phyloP scores from a whole-genome alignment of 2,113 vertebrate genomes.

The Thamnophis sirtalis region DNA sequence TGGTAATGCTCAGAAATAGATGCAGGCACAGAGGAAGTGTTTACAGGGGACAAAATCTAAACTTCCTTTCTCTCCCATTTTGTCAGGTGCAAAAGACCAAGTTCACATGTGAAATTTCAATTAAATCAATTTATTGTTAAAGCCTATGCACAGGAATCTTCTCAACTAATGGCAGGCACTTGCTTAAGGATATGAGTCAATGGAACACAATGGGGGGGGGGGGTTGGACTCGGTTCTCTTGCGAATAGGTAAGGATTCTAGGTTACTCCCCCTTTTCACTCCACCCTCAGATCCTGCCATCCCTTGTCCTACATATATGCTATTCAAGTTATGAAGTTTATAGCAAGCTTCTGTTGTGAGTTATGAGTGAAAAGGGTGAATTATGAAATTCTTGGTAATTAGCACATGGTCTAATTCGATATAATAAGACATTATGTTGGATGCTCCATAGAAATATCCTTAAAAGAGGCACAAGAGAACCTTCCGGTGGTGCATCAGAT shows the following conservation, averaged over 20 bases:
- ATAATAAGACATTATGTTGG: not conserved
- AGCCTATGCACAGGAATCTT: not conserved
- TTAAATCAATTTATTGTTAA: not conserved
- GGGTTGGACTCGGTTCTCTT: not conserved
- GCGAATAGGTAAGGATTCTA: not conserved
- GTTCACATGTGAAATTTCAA: not conserved
- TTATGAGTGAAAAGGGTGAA: not conserved
- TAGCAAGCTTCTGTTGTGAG: not conserved
- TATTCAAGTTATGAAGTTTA: not conserved
- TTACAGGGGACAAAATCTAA: not conserved
- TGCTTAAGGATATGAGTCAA: not conserved
- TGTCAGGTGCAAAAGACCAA: not conserved
- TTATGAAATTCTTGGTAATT: not conserved
- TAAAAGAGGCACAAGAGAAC: not conserved
- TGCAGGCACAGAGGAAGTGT: not conserved
- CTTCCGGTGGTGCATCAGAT: not conserved
- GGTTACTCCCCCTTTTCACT: not conserved
- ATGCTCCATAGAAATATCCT: not conserved
- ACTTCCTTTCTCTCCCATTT: not conserved
- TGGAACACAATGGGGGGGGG: too few species aligned
- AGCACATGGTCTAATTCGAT: not conserved
- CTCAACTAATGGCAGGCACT: not conserved
- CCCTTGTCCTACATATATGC: not conserved
- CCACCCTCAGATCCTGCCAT: not conserved
- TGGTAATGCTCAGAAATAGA: not conserved